Evolutionary conservation across 2,888 invertebrate species (phyloP).

Genomic region (Corythucha ciliata): DNA sequence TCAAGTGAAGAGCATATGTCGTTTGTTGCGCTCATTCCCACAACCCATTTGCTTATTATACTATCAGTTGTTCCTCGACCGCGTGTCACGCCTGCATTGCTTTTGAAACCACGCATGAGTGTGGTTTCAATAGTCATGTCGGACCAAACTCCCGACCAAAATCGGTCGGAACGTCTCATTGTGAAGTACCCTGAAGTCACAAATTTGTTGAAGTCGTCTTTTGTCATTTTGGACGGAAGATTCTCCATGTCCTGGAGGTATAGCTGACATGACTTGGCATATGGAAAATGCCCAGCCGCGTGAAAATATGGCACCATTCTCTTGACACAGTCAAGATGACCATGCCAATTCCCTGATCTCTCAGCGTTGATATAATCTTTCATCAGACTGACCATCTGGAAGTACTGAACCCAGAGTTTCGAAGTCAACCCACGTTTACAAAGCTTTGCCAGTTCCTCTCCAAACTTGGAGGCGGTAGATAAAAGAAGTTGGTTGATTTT

Average conservation of each 20-base stretch:
- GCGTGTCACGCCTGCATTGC: too few relatives aligned
- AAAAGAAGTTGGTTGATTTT: too few relatives aligned
- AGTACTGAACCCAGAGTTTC: conserved; percentile 36
- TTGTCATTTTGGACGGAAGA: background rate
- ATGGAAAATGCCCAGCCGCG: background rate
- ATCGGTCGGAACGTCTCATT: conserved; percentile 3
- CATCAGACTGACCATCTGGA: conserved; percentile 36
- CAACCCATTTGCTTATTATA: too few relatives aligned
- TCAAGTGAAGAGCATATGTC: too few relatives aligned
- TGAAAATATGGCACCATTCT: background rate
- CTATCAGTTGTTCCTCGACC: too few relatives aligned
- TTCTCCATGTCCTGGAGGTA: conserved; percentile 16
- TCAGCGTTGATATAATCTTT: too few relatives aligned
- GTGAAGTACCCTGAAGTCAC: conserved; percentile 9
- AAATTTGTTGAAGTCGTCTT: background rate
- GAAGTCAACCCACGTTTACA: conserved; percentile 30
- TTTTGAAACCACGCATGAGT: too few relatives aligned
- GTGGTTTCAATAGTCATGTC: conserved; percentile 38
- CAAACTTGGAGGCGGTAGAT: too few relatives aligned
- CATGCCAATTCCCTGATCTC: background rate
- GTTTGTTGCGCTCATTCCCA: too few relatives aligned
- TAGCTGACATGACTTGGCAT: background rate
- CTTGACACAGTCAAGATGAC: background rate
- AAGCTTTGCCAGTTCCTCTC: too few relatives aligned
- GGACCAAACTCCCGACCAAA: conserved; percentile 7